phyloP scores from a whole-genome alignment of 2,888 invertebrate genomes.

The Schrankia costaestrigalis region DNA sequence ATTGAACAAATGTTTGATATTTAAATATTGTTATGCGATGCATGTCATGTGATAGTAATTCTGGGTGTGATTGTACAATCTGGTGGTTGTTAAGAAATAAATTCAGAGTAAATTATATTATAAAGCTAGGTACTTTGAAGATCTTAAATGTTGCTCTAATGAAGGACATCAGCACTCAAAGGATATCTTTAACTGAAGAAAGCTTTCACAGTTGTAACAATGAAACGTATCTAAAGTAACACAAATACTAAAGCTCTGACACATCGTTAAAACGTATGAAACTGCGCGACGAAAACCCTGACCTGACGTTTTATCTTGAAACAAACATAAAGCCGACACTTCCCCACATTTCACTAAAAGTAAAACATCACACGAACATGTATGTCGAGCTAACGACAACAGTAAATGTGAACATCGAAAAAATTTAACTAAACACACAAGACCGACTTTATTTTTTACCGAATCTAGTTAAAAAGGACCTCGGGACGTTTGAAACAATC shows the following conservation, averaged over 20 bases:
- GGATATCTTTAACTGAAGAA: too few species aligned
- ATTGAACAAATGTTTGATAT: too few species aligned
- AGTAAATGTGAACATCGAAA: slow-evolving; percentile 7
- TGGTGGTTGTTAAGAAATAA: too few species aligned
- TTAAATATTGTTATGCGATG: too few species aligned
- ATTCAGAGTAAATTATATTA: too few species aligned
- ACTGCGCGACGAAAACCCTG: slow-evolving; percentile 7
- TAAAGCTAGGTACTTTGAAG: too few species aligned
- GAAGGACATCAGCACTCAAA: too few species aligned
- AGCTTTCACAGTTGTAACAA: too few species aligned
- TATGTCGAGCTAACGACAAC: slow-evolving; percentile 7
- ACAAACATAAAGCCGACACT: slow-evolving; percentile 11
- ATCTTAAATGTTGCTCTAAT: too few species aligned
- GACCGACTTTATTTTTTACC: slow-evolving; percentile 6
- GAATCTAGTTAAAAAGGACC: slow-evolving; percentile 34
- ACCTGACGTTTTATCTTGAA: slow-evolving; percentile 20
- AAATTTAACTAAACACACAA: slow-evolving; percentile 6
- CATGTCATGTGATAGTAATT: too few species aligned
- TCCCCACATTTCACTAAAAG: slow-evolving; percentile 21
- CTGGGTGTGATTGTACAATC: too few species aligned
- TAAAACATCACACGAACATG: slow-evolving; percentile 13
- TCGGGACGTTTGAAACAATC: slow-evolving; percentile 46
- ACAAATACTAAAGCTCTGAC: slow-evolving; percentile 2
- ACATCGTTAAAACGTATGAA: slow-evolving; percentile 14
- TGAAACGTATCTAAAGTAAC: too few species aligned